Conservation (phyloP, 2,797 vertebrate species). For the Sarcoramphus papa region DNA sequence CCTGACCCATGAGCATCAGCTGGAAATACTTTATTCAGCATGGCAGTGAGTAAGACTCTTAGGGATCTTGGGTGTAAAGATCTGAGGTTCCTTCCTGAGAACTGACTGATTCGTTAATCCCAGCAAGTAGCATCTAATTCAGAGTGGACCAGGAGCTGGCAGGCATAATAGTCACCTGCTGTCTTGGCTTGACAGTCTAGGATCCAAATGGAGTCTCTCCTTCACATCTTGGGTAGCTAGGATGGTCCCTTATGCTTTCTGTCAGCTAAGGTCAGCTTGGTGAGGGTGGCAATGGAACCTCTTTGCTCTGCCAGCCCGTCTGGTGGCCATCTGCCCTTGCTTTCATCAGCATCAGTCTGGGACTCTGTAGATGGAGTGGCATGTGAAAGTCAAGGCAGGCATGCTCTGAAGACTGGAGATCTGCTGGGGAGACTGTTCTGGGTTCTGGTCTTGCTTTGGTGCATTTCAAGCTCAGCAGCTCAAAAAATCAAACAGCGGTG, state of each 20-base stretch:
- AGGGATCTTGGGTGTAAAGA: neutral
- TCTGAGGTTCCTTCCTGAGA: conserved; percentile 13
- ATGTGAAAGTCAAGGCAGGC: neutral
- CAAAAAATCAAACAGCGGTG: fast-evolving
- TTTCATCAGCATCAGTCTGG: neutral
- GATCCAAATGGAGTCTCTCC: neutral
- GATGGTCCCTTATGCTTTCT: neutral
- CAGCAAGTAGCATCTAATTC: neutral
- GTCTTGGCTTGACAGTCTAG: neutral
- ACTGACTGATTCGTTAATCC: neutral
- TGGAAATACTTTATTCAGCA: neutral
- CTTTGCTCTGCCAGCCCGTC: neutral
- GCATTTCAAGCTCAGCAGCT: neutral
- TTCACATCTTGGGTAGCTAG: neutral
- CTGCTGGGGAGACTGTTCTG: neutral
- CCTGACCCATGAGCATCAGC: neutral
- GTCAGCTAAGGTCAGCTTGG: neutral
- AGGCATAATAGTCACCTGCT: neutral
- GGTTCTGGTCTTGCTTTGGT: neutral
- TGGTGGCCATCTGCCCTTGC: neutral
- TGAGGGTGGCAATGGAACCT: neutral
- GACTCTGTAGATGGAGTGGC: neutral
- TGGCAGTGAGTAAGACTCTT: neutral
- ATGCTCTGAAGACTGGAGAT: neutral
- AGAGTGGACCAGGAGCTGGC: neutral